phyloP scores from a whole-genome alignment of 2,797 vertebrate species.

The Chiroxiphia lanceolata region DNA sequence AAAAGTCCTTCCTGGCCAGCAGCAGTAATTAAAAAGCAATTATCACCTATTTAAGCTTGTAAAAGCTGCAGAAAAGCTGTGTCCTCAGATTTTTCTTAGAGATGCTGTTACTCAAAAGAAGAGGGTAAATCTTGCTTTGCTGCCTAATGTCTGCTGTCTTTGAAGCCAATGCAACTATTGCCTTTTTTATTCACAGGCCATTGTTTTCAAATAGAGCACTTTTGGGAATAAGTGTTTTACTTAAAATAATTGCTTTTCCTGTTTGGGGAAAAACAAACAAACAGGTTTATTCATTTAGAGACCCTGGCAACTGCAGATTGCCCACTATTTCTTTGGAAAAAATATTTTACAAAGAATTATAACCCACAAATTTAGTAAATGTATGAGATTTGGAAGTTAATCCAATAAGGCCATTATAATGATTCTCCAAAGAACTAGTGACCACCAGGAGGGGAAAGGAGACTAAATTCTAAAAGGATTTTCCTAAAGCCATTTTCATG shows the following conservation, averaged over 20 bases:
- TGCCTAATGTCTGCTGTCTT: background rate
- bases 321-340: background rate
- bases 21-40: conserved; percentile 9
- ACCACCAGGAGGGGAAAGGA: background rate
- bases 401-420: background rate
- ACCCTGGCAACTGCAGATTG: conserved; percentile 4
- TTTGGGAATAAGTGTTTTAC: conserved; percentile 34
- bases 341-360: conserved; percentile 9
- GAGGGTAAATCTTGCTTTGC: conserved; percentile 1
- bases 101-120: background rate
- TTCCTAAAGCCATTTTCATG: conserved; percentile 3
- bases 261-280: conserved; percentile 21
- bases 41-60: background rate
- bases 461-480: conserved; percentile 8
- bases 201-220: conserved; percentile 16
- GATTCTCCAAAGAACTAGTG: background rate
- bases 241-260: conserved; percentile 48
- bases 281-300: conserved; percentile 36
- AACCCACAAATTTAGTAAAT: background rate
- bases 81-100: background rate
- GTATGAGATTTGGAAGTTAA: conserved; percentile 17
- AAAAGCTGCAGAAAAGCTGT: background rate
- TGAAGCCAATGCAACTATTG: background rate
- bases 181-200: conserved; percentile 8
- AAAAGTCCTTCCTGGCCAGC: background rate